Evolutionary conservation across 2,888 invertebrate genomes (phyloP), one percentile per base, ranked within the genome.

Genomic region (Trachelus troglodyta): DNA sequence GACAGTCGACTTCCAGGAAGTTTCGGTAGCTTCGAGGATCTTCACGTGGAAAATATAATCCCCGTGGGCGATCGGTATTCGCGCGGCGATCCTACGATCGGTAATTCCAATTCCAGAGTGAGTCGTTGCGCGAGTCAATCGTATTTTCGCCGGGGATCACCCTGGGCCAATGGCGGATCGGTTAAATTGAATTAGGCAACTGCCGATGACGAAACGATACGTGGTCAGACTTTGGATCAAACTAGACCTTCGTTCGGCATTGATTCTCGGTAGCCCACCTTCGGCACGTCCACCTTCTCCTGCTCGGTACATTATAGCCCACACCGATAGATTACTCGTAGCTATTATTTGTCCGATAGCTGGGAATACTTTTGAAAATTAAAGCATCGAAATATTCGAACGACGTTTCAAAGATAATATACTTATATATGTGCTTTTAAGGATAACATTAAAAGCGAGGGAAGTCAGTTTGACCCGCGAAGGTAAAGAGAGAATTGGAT

Each of bases 101-200:
- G 56, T 56, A 56, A 56, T 56, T 56, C 56, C 56, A 56, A 1
- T 23, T 9, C 56, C 9, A 1, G 56, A 56, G 23, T 56, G 56
- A 56, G 23, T 56, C 56, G 56, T 56, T 56, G 9, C 56, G 56
- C 56, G 56, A 56, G 56, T 56, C 56, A 23, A 56, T 56, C 56
- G 23, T 56, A 56, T 56, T 56, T 56, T 56, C 23, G 6, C 9
- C 23, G 23, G 56, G 56, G 6, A 56, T 56, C 56, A 56, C 56
- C 23, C 23, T 56, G 56, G 56, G 1, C 56, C 56, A 56, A 56
- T 56, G 23, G 56, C 69, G 76, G 71, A 76, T 76, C 40, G 40
- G 76, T 73, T 76, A 69, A 76, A 76, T 76, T 76, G 33, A 76
- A 76, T 73, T 76, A 56, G 40, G 73, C 30, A 71, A 73, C 30